Evolutionary conservation across 2,797 vertebrate genomes (phyloP).

Genomic region (Cirrhinus mrigala): DNA sequence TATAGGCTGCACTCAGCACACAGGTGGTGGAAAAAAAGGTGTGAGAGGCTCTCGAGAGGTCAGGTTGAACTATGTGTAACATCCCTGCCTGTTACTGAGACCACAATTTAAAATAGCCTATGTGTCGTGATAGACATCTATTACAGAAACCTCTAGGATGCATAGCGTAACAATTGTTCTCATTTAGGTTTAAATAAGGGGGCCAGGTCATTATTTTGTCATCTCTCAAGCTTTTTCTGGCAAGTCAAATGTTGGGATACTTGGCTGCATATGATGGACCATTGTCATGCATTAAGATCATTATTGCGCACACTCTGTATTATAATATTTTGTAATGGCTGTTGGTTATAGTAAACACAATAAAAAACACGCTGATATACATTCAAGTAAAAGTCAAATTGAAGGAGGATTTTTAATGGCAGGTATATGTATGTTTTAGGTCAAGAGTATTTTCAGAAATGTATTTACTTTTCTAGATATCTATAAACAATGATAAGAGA

Average conservation of each 20-base stretch:
- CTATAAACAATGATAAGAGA: no score
- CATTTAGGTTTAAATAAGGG: neutral
- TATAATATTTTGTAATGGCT: no score
- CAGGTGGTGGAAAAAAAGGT: neutral
- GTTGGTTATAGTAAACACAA: no score
- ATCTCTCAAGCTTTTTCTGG: neutral
- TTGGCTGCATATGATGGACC: neutral
- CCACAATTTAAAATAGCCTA: neutral
- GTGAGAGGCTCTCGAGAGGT: conserved; percentile 15
- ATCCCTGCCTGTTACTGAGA: conserved; percentile 12
- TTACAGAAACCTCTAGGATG: neutral
- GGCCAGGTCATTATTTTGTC: neutral
- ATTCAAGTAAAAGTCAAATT: no score
- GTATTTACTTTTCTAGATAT: no score
- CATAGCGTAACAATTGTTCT: no score
- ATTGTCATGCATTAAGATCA: neutral
- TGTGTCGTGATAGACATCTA: neutral
- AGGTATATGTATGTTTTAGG: no score
- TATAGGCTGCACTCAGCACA: conserved; percentile 17
- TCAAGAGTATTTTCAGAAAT: no score
- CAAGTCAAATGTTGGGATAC: neutral
- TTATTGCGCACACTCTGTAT: no score
- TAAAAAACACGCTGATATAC: no score
- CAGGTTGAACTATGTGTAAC: conserved; percentile 38
- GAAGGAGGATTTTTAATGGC: no score